Evolutionary conservation across 2,113 vertebrate species (phyloP), one percentile per base, ranked within the genome.

Genomic region (Caranx melampygus): DNA sequence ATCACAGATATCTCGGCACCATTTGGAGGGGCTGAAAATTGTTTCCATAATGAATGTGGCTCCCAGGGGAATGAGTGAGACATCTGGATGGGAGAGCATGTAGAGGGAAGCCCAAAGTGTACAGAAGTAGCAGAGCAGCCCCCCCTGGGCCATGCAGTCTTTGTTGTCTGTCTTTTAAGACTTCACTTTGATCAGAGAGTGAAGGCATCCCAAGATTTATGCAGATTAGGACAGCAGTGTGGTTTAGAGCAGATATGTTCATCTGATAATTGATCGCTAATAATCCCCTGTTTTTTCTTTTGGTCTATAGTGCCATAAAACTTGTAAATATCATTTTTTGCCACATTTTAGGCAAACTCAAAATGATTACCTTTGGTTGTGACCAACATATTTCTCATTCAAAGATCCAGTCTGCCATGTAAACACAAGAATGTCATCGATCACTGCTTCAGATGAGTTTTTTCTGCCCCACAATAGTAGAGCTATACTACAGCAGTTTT

Each of bases 11-110:
- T 87, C 64, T 72, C 34, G 8, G 76, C 78, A 84, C 76, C 63
- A 69, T 86, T 89, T 79, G 57, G 69, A 81, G 75, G 72, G 63
- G 45, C 68, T 86, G 80, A 70, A 83, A 86, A 86, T 82, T 68
- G 79, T 89, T 92, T 86, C 87, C 70, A 82, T 82, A 87, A 85
- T 82, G 63, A 87, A 78, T 75, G 74, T 79, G 62, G 40, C 72
- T 88, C 84, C 64, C 78, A 33, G 63, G 80, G 85, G 83, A 81
- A 68, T 70, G 73, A 49, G 66, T 75, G 71, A 84, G 81, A 89
- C 92, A 89, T 92, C 86, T 91, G 89, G 86, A 80, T 82, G 63
- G 81, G 75, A 84, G 83, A 81, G 79, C 75, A 70, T 82, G 72
- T 42, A 64, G 82, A 79, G 86, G 85, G 79, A 88, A 84, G 67